Conservation (phyloP, 2,113 vertebrate genomes). For the Hippocampus guttulatus region DNA sequence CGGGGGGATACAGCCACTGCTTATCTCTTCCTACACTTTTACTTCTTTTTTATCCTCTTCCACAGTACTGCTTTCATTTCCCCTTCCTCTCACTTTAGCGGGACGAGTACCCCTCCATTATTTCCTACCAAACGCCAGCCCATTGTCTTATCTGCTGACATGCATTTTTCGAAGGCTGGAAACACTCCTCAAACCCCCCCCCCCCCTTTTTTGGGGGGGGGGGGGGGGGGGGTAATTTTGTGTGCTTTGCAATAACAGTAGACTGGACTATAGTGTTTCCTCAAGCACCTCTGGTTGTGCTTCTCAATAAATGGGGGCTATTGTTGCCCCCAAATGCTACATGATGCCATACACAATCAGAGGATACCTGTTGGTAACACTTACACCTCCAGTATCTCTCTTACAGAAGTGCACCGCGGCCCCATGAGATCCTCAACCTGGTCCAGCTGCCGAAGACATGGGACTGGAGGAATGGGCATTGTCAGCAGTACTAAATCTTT, state of each 20-base stretch:
- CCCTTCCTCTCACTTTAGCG: constrained; percentile 61
- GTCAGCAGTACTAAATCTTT: no score
- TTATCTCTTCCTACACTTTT: constrained; percentile 76
- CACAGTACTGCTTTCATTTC: constrained; percentile 68
- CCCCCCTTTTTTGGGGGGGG: constrained; percentile 37
- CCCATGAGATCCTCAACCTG: constrained; percentile 78
- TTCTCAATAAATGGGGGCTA: no score
- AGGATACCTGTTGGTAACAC: no score
- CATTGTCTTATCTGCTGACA: constrained; percentile 69
- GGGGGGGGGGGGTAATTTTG: no score
- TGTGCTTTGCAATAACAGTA: no score
- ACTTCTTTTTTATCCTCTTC: constrained; percentile 69
- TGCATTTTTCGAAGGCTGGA: constrained; percentile 48
- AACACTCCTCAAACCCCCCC: constrained; percentile 24
- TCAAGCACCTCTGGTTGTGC: no score
- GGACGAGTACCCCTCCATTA: constrained; percentile 50
- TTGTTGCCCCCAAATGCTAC: no score
- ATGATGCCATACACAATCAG: no score
- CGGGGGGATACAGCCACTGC: constrained; percentile 66
- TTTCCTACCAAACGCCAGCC: constrained; percentile 54
- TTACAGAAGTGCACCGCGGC: constrained; percentile 68
- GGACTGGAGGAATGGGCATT: constrained; percentile 81
- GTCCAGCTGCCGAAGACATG: constrained; percentile 76
- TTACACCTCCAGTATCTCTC: background rate
- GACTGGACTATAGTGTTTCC: no score